phyloP scores from a whole-genome alignment of 2,797 vertebrate species.

The Poeciliopsis paucimaculata region DNA sequence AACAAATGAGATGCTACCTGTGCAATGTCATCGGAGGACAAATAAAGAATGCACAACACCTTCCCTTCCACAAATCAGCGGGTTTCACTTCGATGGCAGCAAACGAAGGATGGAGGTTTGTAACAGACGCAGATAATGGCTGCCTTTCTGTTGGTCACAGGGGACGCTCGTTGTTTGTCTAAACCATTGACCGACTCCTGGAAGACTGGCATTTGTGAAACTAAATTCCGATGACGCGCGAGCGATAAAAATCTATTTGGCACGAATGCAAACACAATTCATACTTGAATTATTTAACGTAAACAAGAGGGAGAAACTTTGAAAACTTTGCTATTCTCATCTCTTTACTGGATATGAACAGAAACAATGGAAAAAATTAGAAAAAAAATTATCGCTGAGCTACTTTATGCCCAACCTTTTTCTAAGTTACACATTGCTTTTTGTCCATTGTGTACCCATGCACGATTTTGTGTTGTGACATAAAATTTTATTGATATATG shows the following conservation, averaged over 20 bases:
- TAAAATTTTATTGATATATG: background rate
- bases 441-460: background rate
- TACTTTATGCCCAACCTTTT: background rate
- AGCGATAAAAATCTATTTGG: background rate
- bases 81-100: background rate
- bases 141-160: background rate
- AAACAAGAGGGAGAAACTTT: background rate
- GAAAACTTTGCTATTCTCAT: background rate
- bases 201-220: background rate
- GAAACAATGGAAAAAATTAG: background rate
- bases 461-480: background rate
- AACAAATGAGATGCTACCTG: conserved; percentile 9
- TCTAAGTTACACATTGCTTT: background rate
- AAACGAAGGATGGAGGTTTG: background rate
- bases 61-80: background rate
- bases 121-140: background rate
- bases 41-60: background rate
- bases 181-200: background rate
- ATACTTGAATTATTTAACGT: background rate
- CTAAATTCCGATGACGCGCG: background rate
- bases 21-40: conserved; percentile 5
- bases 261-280: background rate
- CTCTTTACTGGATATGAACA: background rate
- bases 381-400: background rate
- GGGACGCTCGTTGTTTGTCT: background rate